Conservation (phyloP, 2,113 vertebrate species). For the Onychorhynchus coronatus region DNA sequence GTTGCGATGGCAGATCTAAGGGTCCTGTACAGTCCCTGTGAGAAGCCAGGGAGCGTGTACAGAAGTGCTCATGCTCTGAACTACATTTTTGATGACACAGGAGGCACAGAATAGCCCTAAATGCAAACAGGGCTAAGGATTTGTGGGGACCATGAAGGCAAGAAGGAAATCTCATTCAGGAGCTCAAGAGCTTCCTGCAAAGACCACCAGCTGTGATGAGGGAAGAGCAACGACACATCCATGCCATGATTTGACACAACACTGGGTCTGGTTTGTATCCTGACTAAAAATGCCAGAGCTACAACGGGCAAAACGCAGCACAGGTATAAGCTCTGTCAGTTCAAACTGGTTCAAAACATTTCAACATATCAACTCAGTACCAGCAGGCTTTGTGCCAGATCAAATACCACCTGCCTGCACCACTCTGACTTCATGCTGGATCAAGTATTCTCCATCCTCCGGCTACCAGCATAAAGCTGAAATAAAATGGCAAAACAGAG, state of each 20-base stretch:
- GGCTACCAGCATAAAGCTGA: background rate
- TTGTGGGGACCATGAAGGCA: accelerated
- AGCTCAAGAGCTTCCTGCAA: background rate
- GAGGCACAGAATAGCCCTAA: background rate
- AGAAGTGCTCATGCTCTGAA: background rate
- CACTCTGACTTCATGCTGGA: background rate
- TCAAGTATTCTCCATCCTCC: background rate
- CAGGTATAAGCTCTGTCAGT: background rate
- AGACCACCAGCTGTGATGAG: background rate
- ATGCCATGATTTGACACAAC: background rate
- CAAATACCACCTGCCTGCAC: background rate
- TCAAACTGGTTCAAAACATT: background rate
- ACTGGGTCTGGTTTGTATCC: background rate
- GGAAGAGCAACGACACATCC: background rate
- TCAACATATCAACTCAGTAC: background rate
- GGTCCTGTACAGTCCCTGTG: background rate
- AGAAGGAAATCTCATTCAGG: background rate
- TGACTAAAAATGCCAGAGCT: background rate
- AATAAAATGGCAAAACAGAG: background rate
- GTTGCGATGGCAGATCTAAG: background rate
- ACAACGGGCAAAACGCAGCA: background rate
- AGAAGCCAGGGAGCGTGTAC: background rate
- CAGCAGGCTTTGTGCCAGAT: background rate
- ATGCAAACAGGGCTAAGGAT: background rate
- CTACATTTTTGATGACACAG: background rate